Base-by-base conservation (phyloP, 37 sponge, comb jelly and placozoan species). In the Cladorhizidae sp. region DNA sequence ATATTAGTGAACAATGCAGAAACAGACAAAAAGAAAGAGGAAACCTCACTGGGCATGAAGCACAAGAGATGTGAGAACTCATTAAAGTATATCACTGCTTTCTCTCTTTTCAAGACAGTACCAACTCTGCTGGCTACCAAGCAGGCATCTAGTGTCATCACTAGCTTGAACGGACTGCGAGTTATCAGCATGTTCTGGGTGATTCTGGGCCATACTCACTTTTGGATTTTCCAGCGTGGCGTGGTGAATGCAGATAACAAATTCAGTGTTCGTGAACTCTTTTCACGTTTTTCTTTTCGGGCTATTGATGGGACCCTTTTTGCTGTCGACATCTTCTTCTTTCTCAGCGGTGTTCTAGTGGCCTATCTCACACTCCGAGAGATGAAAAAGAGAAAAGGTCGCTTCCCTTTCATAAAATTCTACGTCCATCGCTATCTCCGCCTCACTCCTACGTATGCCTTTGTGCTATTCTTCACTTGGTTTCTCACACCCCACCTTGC, bases 141-240 rank as follows among this genome's bases (percentile, higher is more conserved):
- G 1, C 88, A 85, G 32, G 70, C 91, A 3, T 76, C 91, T 11
- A 22, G 54, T 62, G 89, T 88, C 40, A 90, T 95, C 50, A 77
- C 83, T 15, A 77, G 91, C 41, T 55, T 93, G 28, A 89, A 95
- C 62, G 93, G 93, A 0, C 64, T 95, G 20, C 86, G 96, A 14
- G 84, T 88, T 41, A 86, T 95, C 36, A 93, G 94, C 58, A 90
- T 95, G 88, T 87, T 83, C 51, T 95, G 96, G 96, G 90, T n/a
- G n/a, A n/a, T n/a, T n/a, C n/a, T n/a, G n/a, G n/a, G n/a, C 20
- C 96, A 95, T 43, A 51, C 77, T 51, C 51, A 67, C 55, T 32
- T 82, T 42, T 86, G 79, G 80, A 45, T 31, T 21, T 39, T 69
- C 28, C 17, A 29, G 12, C 22, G 49, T 35, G 1, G 15, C 3